Conservation (phyloP, 2,113 vertebrate species). For the human region GRCh38 chr1:68219001-68219500, state of each 20-base stretch:
- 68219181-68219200: background rate
- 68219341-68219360: background rate
- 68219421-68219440: background rate
- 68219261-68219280: background rate
- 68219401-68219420: background rate
- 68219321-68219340: background rate
- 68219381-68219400: background rate
- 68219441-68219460: background rate
- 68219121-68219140: constrained; percentile 8
- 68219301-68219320: background rate
- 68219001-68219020: background rate
- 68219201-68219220: background rate
- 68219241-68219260: background rate
- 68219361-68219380: background rate
- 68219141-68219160: background rate
- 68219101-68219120: background rate
- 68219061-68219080: background rate
- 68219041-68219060: background rate
- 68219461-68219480: background rate
- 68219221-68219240: background rate
- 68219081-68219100: background rate
- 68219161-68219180: background rate
- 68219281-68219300: background rate
- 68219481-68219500: background rate
- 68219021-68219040: background rate